Evolutionary conservation across 2,888 invertebrate genomes (phyloP).

Genomic region (Petrophora chlorosata): DNA sequence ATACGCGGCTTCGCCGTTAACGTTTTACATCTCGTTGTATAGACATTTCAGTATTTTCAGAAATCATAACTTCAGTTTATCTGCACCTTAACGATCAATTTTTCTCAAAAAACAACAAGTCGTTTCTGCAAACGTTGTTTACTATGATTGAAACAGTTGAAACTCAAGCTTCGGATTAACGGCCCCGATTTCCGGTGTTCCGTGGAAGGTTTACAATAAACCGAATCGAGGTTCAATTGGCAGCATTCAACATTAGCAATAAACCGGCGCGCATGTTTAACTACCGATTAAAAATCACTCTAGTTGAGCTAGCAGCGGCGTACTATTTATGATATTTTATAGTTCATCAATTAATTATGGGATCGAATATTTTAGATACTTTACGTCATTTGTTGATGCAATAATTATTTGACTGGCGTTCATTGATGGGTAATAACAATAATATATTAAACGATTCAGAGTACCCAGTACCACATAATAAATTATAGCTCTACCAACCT

Average conservation of each 20-base stretch:
- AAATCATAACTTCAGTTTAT: conserved; percentile 16
- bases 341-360: conserved; percentile 53
- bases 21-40: neutral
- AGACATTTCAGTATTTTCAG: conserved; percentile 4
- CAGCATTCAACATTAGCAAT: conserved; percentile 40
- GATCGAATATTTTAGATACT: conserved; percentile 41
- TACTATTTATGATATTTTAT: conserved; percentile 53
- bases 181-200: conserved; percentile 28
- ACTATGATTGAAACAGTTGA: conserved; percentile 24
- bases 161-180: conserved; percentile 21
- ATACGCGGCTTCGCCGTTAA: neutral
- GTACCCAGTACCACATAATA: too few relatives aligned
- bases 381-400: conserved; percentile 32
- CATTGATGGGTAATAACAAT: conserved; percentile 30
- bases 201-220: conserved; percentile 32
- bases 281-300: conserved; percentile 60
- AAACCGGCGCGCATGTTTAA: conserved; percentile 50
- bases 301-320: conserved; percentile 39
- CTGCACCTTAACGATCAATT: conserved; percentile 20
- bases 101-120: conserved; percentile 22
- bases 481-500: too few relatives aligned
- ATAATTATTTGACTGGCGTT: conserved; percentile 34
- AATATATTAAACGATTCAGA: conserved; percentile 17
- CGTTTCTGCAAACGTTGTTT: conserved; percentile 16
- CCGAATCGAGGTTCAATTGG: conserved; percentile 33